Percentiles rank a stretch among this genome's conserved stretches.
These are phyloP conservation scores for Xenopus petersii DNA, from an alignment of 2,797 vertebrate genomes.

Conservation along the genomic window DNA sequence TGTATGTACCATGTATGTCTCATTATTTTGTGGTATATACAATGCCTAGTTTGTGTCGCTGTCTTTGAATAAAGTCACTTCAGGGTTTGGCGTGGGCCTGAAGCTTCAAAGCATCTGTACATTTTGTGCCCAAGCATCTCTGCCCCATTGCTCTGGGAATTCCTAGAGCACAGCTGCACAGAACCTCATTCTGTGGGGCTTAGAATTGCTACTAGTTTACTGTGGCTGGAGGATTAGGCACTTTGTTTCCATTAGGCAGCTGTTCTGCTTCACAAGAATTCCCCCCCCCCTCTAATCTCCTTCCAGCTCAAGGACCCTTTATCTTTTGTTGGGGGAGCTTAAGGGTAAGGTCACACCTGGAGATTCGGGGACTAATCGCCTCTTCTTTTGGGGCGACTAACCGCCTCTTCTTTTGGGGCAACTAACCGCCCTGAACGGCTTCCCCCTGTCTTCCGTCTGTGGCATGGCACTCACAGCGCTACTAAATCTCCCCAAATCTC, in stretches of 20 bases:
- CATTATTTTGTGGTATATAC: conserved; percentile 8
- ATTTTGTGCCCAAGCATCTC: conserved; percentile 36
- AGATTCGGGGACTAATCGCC: too few relatives aligned
- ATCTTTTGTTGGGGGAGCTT: conserved; percentile 27
- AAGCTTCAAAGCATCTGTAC: conserved; percentile 36
- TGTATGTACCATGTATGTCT: background rate
- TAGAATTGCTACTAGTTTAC: conserved; percentile 26
- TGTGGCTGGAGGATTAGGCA: conserved; percentile 2
- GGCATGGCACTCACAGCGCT: too few relatives aligned
- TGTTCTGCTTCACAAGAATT: conserved; percentile 28
- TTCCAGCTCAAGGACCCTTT: conserved; percentile 18
- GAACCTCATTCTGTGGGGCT: conserved; percentile 21
- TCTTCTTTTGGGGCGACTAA: too few relatives aligned
- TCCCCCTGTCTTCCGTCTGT: too few relatives aligned
- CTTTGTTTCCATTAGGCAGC: conserved; percentile 28
- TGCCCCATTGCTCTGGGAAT: conserved; percentile 42
- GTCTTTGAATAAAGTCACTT: conserved; percentile 32
- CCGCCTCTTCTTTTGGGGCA: too few relatives aligned
- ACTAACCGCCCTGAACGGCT: too few relatives aligned
- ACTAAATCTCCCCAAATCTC: too few relatives aligned
- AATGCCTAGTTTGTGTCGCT: conserved; percentile 9
- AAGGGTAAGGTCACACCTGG: background rate
- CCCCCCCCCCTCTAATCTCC: conserved; percentile 11
- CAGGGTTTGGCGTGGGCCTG: conserved; percentile 25
- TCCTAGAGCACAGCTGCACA: conserved; percentile 40